These are phyloP conservation scores for Clarias pachynema DNA, from an alignment of 2,797 vertebrate genomes.

Conservation along the genomic window DNA sequence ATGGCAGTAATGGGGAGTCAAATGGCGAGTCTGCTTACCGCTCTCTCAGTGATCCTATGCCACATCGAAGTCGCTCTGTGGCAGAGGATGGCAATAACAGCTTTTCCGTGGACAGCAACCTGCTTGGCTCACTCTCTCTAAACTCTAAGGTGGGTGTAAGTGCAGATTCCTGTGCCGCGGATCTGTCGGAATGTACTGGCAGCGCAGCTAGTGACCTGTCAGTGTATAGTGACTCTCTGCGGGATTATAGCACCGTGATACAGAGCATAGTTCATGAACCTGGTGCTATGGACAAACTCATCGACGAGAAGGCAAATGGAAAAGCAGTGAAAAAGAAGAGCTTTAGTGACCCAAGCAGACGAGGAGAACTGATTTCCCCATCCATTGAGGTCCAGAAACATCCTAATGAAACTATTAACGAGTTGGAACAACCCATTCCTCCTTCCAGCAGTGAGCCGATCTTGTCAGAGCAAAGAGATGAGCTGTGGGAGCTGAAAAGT, in stretches of 20 bases:
- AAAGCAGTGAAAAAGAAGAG: conserved; percentile 97
- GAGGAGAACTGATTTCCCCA: conserved; percentile 75
- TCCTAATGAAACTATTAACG: conserved; percentile 82
- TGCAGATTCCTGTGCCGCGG: conserved; percentile 67
- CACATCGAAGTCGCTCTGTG: conserved; percentile 82
- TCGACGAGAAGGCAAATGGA: conserved; percentile 85
- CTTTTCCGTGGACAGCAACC: conserved; percentile 91
- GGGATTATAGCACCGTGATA: conserved; percentile 89
- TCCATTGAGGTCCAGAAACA: conserved; percentile 69
- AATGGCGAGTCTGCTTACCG: conserved; percentile 80
- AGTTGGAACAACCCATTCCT: conserved; percentile 84
- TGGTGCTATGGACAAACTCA: conserved; percentile 85
- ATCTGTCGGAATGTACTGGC: conserved; percentile 78
- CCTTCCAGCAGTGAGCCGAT: conserved; percentile 95
- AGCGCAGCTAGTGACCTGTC: conserved; percentile 92
- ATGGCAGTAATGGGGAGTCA: conserved; percentile 79
- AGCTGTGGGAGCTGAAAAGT: conserved; percentile 68
- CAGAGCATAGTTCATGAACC: conserved; percentile 91
- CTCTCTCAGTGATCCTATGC: conserved; percentile 97
- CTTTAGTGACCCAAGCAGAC: conserved; percentile 93
- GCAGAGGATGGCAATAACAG: conserved; percentile 77
- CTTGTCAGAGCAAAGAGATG: conserved; percentile 81
- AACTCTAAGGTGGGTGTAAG: conserved; percentile 77
- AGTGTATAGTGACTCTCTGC: conserved; percentile 81
- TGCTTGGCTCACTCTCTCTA: conserved; percentile 87